These are phyloP conservation scores for Haliaeetus leucogaster DNA, from an alignment of 2,113 vertebrate species.

Conservation along the genomic window DNA sequence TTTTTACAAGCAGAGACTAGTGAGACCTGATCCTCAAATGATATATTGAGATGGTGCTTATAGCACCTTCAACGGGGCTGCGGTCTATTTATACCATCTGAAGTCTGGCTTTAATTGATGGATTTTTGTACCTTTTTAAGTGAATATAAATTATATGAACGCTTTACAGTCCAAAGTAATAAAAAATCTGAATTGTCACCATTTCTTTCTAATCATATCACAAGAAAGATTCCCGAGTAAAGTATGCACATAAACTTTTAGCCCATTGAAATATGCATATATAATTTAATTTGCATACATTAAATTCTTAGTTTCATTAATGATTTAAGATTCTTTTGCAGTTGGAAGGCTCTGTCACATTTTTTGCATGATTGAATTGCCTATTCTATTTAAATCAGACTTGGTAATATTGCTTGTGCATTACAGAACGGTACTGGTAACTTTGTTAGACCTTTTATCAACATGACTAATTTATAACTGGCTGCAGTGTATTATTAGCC, in stretches of 20 bases:
- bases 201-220: conserved; percentile 31
- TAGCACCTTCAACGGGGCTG: neutral
- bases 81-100: neutral
- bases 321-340: conserved; percentile 59
- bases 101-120: neutral
- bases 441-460: conserved; percentile 52
- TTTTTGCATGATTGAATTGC: conserved; percentile 48
- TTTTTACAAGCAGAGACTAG: neutral
- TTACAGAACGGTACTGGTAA: conserved; percentile 14
- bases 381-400: conserved; percentile 42
- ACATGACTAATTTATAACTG: conserved; percentile 20
- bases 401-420: neutral
- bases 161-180: conserved; percentile 29
- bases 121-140: conserved; percentile 25
- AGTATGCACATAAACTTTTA: conserved; percentile 59
- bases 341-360: conserved; percentile 24
- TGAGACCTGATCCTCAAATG: neutral
- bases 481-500: neutral
- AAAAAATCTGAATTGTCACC: conserved; percentile 41
- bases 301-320: conserved; percentile 64
- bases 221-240: conserved; percentile 26
- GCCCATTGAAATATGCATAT: conserved; percentile 56
- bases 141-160: conserved; percentile 41
- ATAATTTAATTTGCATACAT: conserved; percentile 73
- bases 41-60: neutral